Evolutionary conservation across 2,888 invertebrate species (phyloP), one percentile per base, ranked within the genome.

Genomic region (Minunthozetes semirufus): DNA sequence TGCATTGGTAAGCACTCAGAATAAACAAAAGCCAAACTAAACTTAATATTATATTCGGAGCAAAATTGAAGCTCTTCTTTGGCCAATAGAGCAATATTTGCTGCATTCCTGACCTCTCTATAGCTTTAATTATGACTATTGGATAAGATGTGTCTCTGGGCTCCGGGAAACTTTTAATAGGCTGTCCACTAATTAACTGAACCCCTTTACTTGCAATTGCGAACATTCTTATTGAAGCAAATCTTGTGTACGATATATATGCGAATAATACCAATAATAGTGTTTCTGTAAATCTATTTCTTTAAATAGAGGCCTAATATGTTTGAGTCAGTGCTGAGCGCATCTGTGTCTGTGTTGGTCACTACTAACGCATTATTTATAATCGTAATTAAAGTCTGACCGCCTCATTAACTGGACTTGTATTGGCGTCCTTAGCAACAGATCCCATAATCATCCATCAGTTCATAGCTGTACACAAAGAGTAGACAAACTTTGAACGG

Each of bases 391-490:
- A 72, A 72, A 72, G 72, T 56, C 53, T 72, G 72, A 72, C 72
- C 72, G 72, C 56, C 72, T 72, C 72, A 72, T 72, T 72, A 72
- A 72, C 72, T 59, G 59, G 42, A 66, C 66, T 33, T 72, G 27
- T 29, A 72, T 72, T 59, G n/a, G 72, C 59, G 72, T 72, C 72
- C 72, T 27, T 72, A 59, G 72, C 72, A 72, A 72, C 72, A 72
- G 46, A 72, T 72, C 72, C 72, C 72, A 72, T 72, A 72, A 72
- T 59, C 72, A 72, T 72, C 72, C 72, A 72, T 72, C 72, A 72
- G 72, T 59, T 27, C 59, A 22, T 19, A 59, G 29, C 59, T 27
- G 59, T 59, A 29, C 15, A 27, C 27, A 59, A 50, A 59, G 22
- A 59, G 27, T 29, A 59, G 15, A 50, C 15, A 29, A 27, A 29